Evolutionary conservation across 2,888 invertebrate genomes (phyloP).

Genomic region (Bombylius major): DNA sequence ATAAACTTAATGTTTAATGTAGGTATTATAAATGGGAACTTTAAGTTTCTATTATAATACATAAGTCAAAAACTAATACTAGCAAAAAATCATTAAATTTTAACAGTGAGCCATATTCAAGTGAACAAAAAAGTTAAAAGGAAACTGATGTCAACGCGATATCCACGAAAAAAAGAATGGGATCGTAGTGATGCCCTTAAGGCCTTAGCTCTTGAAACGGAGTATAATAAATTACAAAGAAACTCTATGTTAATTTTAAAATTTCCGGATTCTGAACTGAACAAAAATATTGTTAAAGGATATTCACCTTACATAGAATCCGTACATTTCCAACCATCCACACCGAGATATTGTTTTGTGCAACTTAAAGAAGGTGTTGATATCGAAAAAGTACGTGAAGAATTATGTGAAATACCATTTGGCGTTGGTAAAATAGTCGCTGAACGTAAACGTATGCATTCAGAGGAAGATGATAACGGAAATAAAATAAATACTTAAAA

Average conservation of each 20-base stretch:
- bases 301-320: conserved; percentile 49
- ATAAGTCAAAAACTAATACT: no score
- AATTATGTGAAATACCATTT: conserved; percentile 45
- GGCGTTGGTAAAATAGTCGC: conserved; percentile 45
- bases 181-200: conserved; percentile 46
- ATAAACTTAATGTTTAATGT: no score
- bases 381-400: conserved; percentile 43
- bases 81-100: not conserved
- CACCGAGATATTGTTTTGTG: conserved; percentile 51
- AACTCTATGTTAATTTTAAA: conserved; percentile 47
- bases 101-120: conserved; percentile 16
- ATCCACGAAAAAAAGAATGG: conserved; percentile 36
- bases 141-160: conserved; percentile 39
- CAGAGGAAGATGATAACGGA: not conserved
- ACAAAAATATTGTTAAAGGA: conserved; percentile 45
- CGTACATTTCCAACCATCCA: conserved; percentile 53
- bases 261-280: conserved; percentile 54
- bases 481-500: not conserved
- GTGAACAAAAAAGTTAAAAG: conserved; percentile 38
- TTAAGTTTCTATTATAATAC: no score
- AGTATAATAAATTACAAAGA: conserved; percentile 40
- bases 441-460: conserved; percentile 25
- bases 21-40: no score
- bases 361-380: conserved; percentile 44
- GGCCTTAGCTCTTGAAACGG: conserved; percentile 46